Evolutionary conservation across 92 coral and sea anemone genomes (phyloP).

Genomic region (Paramuricea clavata): DNA sequence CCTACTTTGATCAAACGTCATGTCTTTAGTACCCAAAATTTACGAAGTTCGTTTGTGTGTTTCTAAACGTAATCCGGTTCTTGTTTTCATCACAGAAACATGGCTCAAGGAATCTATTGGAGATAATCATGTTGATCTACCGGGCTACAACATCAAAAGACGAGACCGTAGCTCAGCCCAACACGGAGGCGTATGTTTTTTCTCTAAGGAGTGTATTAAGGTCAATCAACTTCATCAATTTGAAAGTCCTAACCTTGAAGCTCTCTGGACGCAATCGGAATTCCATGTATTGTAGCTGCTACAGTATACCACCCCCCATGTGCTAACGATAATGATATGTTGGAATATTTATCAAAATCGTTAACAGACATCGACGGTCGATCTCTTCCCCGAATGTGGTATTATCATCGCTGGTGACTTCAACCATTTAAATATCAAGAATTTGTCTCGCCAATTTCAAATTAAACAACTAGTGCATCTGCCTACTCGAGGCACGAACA

Average conservation of each 20-base stretch:
- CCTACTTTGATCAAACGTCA: neutral
- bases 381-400: slow-evolving; percentile 26
- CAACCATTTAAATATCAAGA: slow-evolving; percentile 28
- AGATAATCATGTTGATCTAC: slow-evolving; percentile 18
- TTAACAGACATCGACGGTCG: slow-evolving; percentile 16
- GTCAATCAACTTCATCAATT: neutral
- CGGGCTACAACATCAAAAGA: neutral
- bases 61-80: too few species aligned
- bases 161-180: slow-evolving; percentile 20
- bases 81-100: slow-evolving; percentile 35
- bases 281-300: slow-evolving; percentile 11
- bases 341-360: slow-evolving; percentile 10
- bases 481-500: slow-evolving; percentile 16
- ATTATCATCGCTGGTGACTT: slow-evolving; percentile 40
- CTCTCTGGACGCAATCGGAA: slow-evolving; percentile 26
- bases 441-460: neutral
- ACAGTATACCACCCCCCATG: slow-evolving; percentile 30
- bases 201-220: slow-evolving; percentile 27
- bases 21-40: too few species aligned
- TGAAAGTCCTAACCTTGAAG: slow-evolving; percentile 9
- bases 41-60: slow-evolving; percentile 14
- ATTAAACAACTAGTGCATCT: slow-evolving; percentile 27
- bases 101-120: slow-evolving; percentile 42
- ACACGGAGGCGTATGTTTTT: slow-evolving; percentile 36
- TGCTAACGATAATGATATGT: slow-evolving; percentile 7